Base-by-base conservation (phyloP, 2,113 vertebrate species). In the Xiphorhynchus elegans region DNA sequence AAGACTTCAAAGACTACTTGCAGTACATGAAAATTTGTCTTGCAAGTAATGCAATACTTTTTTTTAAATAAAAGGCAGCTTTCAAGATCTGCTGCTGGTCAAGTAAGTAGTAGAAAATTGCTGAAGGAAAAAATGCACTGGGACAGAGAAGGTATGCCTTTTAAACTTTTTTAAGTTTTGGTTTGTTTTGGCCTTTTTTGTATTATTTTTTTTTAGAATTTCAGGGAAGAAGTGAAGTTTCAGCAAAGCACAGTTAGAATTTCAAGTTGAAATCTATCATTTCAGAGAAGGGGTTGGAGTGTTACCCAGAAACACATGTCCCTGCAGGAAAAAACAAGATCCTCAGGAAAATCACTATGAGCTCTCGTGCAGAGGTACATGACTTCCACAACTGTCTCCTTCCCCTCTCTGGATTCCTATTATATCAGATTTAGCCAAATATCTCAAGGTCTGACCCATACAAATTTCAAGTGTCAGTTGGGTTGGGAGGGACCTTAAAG, bases 351-450 rank as follows among this genome's bases (percentile, higher is more conserved):
- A 73, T 39, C 18, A 55, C 44, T 28, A 18, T 29, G n/a, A 46
- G 16, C 13, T 87, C 18, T 49, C 20, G 25, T 0, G 2, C 8
- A 63, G 26, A 47, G 5, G 6, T n/a, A 63, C 0, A 0, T 1
- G 1, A 26, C 55, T 74, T 87, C 53, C 37, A 66, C 31, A 90
- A 28, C 9, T 0, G 0, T 42, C 53, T 84, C 39, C 16, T 67
- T 68, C 29, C 29, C 11, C 37, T 74, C 39, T 63, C 33, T 47
- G 29, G 14, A 58, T 35, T 42, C 1, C 3, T 66, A 28, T 78
- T 37, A n/a, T 0, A 0, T 24, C 21, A 87, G 17, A 55, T 17
- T 70, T 21, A 49, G 16, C 11, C 31, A 56, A 56, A 29, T 42
- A 4, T 76, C n/a, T 82, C 28, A 11, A 44, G 21, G 25, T 76